Evolutionary conservation across 2,888 invertebrate genomes (phyloP).

Genomic region (Aromia moschata): DNA sequence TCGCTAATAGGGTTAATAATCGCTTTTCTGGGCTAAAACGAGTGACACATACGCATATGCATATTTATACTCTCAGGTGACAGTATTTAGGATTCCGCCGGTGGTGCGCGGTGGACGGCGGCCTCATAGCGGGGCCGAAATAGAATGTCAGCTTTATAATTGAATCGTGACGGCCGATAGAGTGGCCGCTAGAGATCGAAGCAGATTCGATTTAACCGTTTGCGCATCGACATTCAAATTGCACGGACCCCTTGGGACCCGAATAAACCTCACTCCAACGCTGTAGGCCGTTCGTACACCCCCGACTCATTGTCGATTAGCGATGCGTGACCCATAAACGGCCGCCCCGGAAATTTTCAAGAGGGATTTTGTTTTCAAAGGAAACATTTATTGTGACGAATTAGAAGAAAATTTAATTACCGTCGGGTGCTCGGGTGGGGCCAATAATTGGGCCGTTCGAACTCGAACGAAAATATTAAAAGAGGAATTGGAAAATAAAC

Average conservation of each 20-base stretch:
- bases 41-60: no score
- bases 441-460: no score
- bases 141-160: constrained; percentile 54
- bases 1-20: no score
- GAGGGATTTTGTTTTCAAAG: constrained; percentile 24
- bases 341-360: constrained; percentile 18
- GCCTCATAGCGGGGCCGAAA: constrained; percentile 49
- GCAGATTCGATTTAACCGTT: constrained; percentile 59
- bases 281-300: constrained; percentile 39
- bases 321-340: constrained; percentile 37
- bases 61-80: constrained; percentile 34
- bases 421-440: no score
- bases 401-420: constrained; percentile 21
- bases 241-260: constrained; percentile 50
- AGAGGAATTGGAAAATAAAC: no score
- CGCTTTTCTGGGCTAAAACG: no score
- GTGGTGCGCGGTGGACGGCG: constrained; percentile 42
- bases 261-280: constrained; percentile 38
- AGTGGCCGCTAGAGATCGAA: constrained; percentile 56
- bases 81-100: constrained; percentile 24
- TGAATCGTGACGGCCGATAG: constrained; percentile 53
- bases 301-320: constrained; percentile 45
- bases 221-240: constrained; percentile 59
- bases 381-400: constrained; percentile 23
- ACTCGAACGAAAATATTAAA: background rate